Conservation (phyloP, 2,888 invertebrate species). For the Phytoseiulus persimilis region DNA sequence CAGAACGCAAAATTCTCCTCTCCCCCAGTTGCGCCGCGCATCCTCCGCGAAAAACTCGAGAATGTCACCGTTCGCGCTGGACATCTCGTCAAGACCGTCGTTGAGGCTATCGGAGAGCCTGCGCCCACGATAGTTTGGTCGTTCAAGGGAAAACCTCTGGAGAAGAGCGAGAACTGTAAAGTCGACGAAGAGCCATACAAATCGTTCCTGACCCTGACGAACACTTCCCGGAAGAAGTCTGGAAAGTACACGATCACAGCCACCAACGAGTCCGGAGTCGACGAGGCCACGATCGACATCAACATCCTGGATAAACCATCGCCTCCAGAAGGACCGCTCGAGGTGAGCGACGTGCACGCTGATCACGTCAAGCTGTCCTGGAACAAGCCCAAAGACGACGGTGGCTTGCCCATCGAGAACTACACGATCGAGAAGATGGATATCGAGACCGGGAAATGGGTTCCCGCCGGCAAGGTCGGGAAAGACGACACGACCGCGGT, state of each 20-base stretch:
- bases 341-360: constrained; percentile 78
- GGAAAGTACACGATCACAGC: constrained; percentile 83
- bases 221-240: constrained; percentile 68
- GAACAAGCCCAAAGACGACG: constrained; percentile 91
- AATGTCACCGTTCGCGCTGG: constrained; percentile 80
- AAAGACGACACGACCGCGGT: constrained; percentile 58
- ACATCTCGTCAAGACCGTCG: constrained; percentile 80
- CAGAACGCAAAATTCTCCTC: background rate
- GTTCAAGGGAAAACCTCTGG: constrained; percentile 48
- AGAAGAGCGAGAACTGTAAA: constrained; percentile 47
- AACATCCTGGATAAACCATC: constrained; percentile 60
- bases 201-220: constrained; percentile 76
- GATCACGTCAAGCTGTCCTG: constrained; percentile 82
- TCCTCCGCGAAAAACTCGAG: constrained; percentile 87
- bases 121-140: constrained; percentile 51
- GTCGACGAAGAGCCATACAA: constrained; percentile 62
- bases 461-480: constrained; percentile 75
- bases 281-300: constrained; percentile 80
- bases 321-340: constrained; percentile 66
- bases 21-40: constrained; percentile 80
- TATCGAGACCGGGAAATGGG: constrained; percentile 63
- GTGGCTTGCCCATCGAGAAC: constrained; percentile 83
- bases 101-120: constrained; percentile 59
- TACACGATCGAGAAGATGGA: constrained; percentile 65
- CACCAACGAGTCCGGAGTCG: constrained; percentile 84